Percentiles rank a stretch among this genome's conserved stretches.
phyloP scores from a whole-genome alignment of 2,888 invertebrate species.

The Leptarthrus brevirostris region DNA sequence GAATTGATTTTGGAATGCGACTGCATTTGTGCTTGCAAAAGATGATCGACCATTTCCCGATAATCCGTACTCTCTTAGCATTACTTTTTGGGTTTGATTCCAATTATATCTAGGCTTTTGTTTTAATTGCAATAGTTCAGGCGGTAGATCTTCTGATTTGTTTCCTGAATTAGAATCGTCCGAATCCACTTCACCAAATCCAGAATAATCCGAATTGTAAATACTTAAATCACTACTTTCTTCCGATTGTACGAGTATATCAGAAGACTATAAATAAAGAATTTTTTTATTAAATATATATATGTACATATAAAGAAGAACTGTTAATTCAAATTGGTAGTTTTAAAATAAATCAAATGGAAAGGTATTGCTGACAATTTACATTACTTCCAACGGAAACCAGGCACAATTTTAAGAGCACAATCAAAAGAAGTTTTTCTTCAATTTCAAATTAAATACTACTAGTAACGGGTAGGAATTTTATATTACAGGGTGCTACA shows the following conservation, averaged over 20 bases:
- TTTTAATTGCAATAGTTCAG: slow-evolving; percentile 59
- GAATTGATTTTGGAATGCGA: slow-evolving; percentile 75
- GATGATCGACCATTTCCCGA: slow-evolving; percentile 53
- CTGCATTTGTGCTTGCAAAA: slow-evolving; percentile 12
- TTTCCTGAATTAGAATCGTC: slow-evolving; percentile 36
- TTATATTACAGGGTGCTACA: too few species aligned
- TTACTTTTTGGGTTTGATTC: slow-evolving; percentile 59
- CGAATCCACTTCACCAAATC: slow-evolving; percentile 9
- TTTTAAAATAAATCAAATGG: too few species aligned
- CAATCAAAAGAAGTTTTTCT: too few species aligned
- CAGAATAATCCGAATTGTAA: slow-evolving; percentile 32
- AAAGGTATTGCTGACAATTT: too few species aligned
- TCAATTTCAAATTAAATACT: too few species aligned
- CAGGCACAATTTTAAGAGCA: too few species aligned
- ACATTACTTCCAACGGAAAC: too few species aligned
- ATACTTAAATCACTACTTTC: slow-evolving; percentile 40
- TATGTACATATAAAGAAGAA: neutral
- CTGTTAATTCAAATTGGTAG: too few species aligned
- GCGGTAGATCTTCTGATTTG: slow-evolving; percentile 47
- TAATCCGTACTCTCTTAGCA: slow-evolving; percentile 62
- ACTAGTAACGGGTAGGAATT: too few species aligned
- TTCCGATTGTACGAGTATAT: slow-evolving; percentile 1
- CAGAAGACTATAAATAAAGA: slow-evolving; percentile 22
- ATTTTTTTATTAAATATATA: neutral
- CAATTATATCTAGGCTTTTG: slow-evolving; percentile 61